Percentiles rank a stretch among this genome's conserved stretches.
These are phyloP conservation scores for Rhinogobius similis DNA, from an alignment of 2,113 vertebrate genomes.

Conservation along the genomic window DNA sequence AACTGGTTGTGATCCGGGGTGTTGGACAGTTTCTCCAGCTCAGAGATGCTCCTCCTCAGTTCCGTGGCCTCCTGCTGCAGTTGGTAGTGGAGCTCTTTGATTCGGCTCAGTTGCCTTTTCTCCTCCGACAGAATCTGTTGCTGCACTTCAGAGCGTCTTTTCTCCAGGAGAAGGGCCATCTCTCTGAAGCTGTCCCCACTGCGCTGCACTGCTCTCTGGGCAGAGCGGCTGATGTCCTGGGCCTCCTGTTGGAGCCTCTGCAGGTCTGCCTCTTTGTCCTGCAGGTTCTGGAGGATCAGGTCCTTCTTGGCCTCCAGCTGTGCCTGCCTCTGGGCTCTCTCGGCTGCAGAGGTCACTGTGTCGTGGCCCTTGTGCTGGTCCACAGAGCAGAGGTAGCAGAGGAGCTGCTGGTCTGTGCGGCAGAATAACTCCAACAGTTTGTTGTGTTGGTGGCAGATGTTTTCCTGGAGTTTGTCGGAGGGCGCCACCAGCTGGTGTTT, in stretches of 20 bases:
- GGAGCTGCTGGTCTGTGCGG: not conserved
- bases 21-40: not conserved
- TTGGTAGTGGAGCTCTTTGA: not conserved
- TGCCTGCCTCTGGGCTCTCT: not conserved
- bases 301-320: not conserved
- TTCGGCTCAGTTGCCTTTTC: not conserved
- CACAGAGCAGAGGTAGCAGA: not conserved
- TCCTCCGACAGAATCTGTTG: not conserved
- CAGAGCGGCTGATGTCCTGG: conserved; percentile 3
- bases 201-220: not conserved
- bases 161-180: not conserved
- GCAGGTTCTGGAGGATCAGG: not conserved
- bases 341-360: not conserved
- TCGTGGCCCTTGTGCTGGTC: not conserved
- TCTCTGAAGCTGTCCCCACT: not conserved
- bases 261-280: not conserved
- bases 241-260: conserved; percentile 3
- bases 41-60: not conserved
- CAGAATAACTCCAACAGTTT: not conserved
- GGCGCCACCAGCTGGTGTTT: conserved; percentile 8
- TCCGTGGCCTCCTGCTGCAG: not conserved
- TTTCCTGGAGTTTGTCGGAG: not conserved
- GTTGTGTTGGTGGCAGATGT: not conserved
- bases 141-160: not conserved
- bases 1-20: not conserved